A percentile compares a stretch with the other conserved stretches of the same genome.
Conservation (phyloP, 2,888 invertebrate genomes). For the Pachliopta kotzebuea region DNA sequence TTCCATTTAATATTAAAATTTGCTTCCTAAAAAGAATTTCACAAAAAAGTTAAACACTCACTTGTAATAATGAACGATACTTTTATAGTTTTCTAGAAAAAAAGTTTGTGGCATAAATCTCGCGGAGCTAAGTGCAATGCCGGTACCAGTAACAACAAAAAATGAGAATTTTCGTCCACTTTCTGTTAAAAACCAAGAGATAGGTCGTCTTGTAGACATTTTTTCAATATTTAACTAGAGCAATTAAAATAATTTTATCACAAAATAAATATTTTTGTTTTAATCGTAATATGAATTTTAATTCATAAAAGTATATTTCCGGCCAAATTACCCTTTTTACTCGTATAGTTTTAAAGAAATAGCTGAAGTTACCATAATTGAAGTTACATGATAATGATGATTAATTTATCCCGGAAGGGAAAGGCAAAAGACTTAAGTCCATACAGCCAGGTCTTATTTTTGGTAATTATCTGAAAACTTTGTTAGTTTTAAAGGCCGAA, state of each 20-base stretch:
- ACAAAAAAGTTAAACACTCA: constrained; percentile 28
- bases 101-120: constrained; percentile 83
- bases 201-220: constrained; percentile 55
- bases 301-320: not conserved
- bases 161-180: constrained; percentile 76
- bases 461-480: no score
- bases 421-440: no score
- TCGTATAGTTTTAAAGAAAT: not conserved
- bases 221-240: constrained; percentile 18
- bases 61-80: constrained; percentile 84
- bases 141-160: constrained; percentile 62
- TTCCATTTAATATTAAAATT: constrained; percentile 24
- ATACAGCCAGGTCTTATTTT: no score
- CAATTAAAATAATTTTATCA: not conserved
- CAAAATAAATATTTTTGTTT: not conserved
- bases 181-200: constrained; percentile 79
- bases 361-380: not conserved
- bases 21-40: not conserved
- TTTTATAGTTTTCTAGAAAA: constrained; percentile 80
- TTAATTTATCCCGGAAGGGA: no score
- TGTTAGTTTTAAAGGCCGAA: no score
- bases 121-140: constrained; percentile 71
- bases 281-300: not conserved
- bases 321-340: not conserved
- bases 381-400: no score